Conservation (phyloP, 2,113 vertebrate genomes). For the Rhinoptilus africanus region DNA sequence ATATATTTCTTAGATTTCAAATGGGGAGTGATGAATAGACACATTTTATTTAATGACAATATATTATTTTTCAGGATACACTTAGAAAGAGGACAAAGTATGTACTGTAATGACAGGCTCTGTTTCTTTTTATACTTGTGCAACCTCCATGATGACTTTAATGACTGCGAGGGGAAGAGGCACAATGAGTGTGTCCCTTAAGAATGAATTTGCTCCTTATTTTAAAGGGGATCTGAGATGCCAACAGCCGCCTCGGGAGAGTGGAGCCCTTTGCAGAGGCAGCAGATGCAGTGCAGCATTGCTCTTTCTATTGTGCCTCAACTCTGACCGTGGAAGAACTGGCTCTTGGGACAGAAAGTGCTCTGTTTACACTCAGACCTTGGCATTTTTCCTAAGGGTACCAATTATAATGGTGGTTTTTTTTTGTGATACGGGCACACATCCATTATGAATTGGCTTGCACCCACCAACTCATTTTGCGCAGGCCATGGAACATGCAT, state of each 20-base stretch:
- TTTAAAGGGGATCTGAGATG: background rate
- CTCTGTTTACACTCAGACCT: conserved; percentile 38
- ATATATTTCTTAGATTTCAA: background rate
- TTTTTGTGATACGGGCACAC: conserved; percentile 44
- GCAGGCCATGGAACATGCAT: conserved; percentile 35
- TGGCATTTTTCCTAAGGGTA: conserved; percentile 43
- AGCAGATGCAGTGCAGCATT: conserved; percentile 18
- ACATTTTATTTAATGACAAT: background rate
- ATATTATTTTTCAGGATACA: background rate
- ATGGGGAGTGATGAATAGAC: background rate
- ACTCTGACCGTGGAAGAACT: background rate
- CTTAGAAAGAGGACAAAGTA: background rate
- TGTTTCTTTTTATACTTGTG: background rate
- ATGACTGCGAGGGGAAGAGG: accelerated
- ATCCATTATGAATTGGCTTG: conserved; percentile 51
- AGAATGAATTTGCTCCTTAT: background rate
- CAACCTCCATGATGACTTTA: background rate
- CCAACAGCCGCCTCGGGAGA: background rate
- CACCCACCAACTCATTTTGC: conserved; percentile 47
- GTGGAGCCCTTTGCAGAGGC: background rate
- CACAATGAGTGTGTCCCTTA: background rate
- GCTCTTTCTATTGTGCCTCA: conserved; percentile 4
- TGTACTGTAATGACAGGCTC: accelerated
- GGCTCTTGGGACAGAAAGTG: conserved; percentile 31
- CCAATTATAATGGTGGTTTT: conserved; percentile 40